A percentile compares a stretch with the other conserved stretches of the same genome.
Evolutionary conservation across 35 echinoderm and acorn worm genomes (phyloP).

Genomic region (Heliocidaris erythrogramma): DNA sequence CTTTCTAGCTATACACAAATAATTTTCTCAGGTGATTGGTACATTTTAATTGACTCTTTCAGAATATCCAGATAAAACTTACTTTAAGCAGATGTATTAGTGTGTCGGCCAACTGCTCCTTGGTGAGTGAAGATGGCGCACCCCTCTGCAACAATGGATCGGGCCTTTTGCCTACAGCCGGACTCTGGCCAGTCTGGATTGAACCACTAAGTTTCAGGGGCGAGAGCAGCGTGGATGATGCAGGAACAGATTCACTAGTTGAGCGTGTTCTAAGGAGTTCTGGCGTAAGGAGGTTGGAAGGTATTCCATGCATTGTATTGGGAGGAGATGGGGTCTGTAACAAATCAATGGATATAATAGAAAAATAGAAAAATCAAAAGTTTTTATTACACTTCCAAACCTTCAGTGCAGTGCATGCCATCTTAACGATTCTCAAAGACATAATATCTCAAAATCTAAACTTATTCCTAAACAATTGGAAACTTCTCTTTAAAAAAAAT

Average conservation of each 20-base stretch:
- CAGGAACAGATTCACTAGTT: constrained; percentile 41
- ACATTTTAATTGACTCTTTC: background rate
- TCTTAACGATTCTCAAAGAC: no score
- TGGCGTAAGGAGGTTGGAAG: constrained; percentile 78
- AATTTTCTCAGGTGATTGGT: no score
- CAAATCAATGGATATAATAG: background rate
- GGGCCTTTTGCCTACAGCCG: background rate
- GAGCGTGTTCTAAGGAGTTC: constrained; percentile 61
- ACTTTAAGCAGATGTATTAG: constrained; percentile 76
- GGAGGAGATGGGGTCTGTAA: constrained; percentile 75
- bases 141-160: constrained; percentile 54
- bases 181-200: constrained; percentile 19
- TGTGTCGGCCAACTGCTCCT: constrained; percentile 81
- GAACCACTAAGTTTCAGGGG: constrained; percentile 46
- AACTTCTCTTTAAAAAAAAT: no score
- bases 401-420: no score
- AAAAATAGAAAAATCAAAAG: background rate
- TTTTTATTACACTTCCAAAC: no score
- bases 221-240: constrained; percentile 2
- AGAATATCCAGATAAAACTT: background rate
- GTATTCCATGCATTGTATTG: constrained; percentile 31
- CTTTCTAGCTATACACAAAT: no score
- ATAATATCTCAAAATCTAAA: no score
- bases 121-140: constrained; percentile 48
- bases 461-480: no score